These are phyloP conservation scores for Pelecanoides urinatrix DNA, from an alignment of 2,113 vertebrate genomes.

Conservation along the genomic window DNA sequence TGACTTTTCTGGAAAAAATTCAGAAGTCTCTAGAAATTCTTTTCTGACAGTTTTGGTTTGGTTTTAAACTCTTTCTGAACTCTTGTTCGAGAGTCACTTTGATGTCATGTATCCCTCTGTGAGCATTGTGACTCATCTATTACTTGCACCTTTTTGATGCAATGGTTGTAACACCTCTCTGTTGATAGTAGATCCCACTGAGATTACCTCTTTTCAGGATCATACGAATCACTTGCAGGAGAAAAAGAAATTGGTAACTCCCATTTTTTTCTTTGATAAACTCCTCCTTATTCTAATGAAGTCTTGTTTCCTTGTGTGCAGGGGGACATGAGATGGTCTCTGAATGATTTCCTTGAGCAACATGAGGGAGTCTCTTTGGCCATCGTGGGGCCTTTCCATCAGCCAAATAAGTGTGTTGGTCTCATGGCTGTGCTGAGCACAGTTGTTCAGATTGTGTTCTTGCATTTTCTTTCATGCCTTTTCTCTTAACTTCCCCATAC, in stretches of 20 bases:
- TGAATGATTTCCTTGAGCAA: background rate
- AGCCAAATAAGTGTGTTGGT: background rate
- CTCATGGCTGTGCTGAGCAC: background rate
- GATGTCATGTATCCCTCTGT: background rate
- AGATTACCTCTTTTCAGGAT: background rate
- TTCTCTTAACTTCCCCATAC: background rate
- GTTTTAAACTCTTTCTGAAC: background rate
- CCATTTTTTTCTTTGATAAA: background rate
- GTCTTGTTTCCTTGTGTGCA: background rate
- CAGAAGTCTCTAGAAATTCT: background rate
- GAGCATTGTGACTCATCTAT: background rate
- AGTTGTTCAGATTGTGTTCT: background rate
- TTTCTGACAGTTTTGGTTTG: background rate
- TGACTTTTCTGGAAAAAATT: background rate
- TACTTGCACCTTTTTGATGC: background rate
- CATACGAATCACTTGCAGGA: background rate
- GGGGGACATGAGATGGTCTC: background rate
- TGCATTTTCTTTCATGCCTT: background rate
- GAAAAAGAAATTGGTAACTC: background rate
- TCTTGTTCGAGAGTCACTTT: accelerated
- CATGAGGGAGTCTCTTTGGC: background rate
- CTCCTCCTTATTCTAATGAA: background rate
- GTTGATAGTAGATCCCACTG: background rate
- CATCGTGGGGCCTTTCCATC: accelerated
- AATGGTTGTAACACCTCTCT: background rate